These are phyloP conservation scores for Burhinus oedicnemus DNA, from an alignment of 2,113 vertebrate species.

Conservation along the genomic window DNA sequence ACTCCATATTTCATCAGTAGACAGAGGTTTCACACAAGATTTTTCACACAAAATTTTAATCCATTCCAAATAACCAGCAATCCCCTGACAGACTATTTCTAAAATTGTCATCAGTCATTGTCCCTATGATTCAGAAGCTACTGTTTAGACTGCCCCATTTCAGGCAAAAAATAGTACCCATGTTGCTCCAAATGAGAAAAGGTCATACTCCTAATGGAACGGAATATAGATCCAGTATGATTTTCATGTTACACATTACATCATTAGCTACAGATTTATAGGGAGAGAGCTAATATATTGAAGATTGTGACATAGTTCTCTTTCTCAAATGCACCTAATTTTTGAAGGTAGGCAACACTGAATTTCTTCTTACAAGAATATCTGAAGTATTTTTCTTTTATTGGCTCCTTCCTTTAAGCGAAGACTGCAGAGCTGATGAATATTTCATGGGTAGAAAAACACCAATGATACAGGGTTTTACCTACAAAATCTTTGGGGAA, in stretches of 20 bases:
- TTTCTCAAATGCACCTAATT: slow-evolving; percentile 69
- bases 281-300: slow-evolving; percentile 73
- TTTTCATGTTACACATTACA: slow-evolving; percentile 72
- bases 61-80: not conserved
- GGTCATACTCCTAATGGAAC: slow-evolving; percentile 31
- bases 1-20: not conserved
- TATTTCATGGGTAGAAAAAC: slow-evolving; percentile 69
- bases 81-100: slow-evolving; percentile 19
- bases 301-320: slow-evolving; percentile 64
- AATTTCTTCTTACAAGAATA: slow-evolving; percentile 69
- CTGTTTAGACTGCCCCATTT: slow-evolving; percentile 26
- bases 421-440: slow-evolving; percentile 72
- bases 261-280: slow-evolving; percentile 74
- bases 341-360: slow-evolving; percentile 70
- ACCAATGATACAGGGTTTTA: slow-evolving; percentile 23
- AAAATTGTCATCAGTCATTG: slow-evolving; percentile 38
- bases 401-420: slow-evolving; percentile 70
- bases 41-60: slow-evolving; percentile 1
- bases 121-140: not conserved
- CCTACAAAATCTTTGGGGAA: slow-evolving; percentile 50
- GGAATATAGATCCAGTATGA: slow-evolving; percentile 62
- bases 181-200: slow-evolving; percentile 59
- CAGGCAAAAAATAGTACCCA: not conserved
- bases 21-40: not conserved
- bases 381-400: slow-evolving; percentile 73